Evolutionary conservation across 2,797 vertebrate genomes (phyloP), one percentile per base, ranked within the genome.

Genomic region (Danio jaintianensis): DNA sequence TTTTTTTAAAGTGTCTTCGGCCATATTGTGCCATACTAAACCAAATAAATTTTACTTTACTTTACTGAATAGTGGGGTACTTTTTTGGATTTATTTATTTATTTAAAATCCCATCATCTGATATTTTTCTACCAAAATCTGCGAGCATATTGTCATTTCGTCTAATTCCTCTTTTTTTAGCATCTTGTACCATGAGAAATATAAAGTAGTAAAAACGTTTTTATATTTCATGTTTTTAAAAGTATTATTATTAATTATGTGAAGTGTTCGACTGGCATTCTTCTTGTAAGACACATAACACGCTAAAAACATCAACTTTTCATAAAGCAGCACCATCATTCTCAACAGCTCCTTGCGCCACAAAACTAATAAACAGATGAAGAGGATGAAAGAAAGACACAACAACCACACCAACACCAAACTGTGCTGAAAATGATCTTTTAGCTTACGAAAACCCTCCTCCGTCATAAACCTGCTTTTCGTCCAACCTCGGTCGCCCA

Each of bases 371-470:
- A 20, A 75, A 42, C 12, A 16, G 55, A 66, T 74, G 38, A 77
- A 77, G 56, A 22, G 13, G 56, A 74, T 47, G 22, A 74, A 74
- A 43, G 43, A 82, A 5, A 55, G 38, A 20, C 63, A 53, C 7
- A 61, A 59, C 45, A 38, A 36, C 5, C 47, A 6, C 62, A 12
- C 62, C 63, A 62, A 48, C 50, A 53, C 61, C 75, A 58, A 22
- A 61, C 79, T 68, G 75, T 79, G 79, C 72, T 68, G 66, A 64
- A 82, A 75, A 71, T 48, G 55, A 45, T 58, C 75, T 81, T 85
- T 82, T 73, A 79, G 74, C 78, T 78, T 29, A 75, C 47, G 71
- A 74, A 72, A 87, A 45, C 72, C 82, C 83, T 82, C 81, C 88
- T 86, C 80, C 78, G 61, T 79, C 79, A 72, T 36, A 75, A 75